Conservation (phyloP, 2,113 vertebrate genomes). For the Peromyscus californicus region DNA sequence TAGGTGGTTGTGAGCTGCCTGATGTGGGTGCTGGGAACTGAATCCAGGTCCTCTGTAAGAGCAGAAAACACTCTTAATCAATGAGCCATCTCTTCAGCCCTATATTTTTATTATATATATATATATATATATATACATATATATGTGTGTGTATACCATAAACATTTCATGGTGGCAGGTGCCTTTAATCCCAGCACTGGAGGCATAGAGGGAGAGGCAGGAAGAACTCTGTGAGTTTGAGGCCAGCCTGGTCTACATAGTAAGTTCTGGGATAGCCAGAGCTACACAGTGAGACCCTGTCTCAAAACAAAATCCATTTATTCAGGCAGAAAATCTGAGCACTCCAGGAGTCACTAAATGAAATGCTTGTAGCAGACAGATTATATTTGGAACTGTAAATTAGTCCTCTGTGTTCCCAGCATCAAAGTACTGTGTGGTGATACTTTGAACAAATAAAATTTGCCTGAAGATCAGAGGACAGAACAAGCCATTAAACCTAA, state of each 20-base stretch:
- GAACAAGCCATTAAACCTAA: too few species aligned
- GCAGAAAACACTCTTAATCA: not conserved
- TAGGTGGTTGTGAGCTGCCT: not conserved
- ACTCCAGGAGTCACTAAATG: not conserved
- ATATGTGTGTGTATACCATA: too few species aligned
- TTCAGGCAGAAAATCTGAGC: not conserved
- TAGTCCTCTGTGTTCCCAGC: not conserved
- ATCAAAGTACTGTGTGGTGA: not conserved
- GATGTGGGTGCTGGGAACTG: not conserved
- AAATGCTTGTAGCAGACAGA: not conserved
- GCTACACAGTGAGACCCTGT: not conserved
- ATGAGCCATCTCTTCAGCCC: not conserved
- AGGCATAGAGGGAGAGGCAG: not conserved
- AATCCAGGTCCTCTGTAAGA: not conserved
- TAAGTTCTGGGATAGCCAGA: not conserved
- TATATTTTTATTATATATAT: not conserved
- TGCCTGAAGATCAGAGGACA: too few species aligned
- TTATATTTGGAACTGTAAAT: not conserved
- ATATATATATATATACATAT: not conserved
- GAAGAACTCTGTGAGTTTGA: not conserved
- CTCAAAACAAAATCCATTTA: not conserved
- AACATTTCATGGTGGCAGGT: not conserved
- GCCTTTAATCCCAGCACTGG: not conserved
- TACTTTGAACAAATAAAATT: too few species aligned
- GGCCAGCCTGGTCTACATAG: not conserved